Percentiles rank a stretch among this genome's conserved stretches.
Evolutionary conservation across 2,888 invertebrate species (phyloP).

Genomic region (Epirrhoe tristata): DNA sequence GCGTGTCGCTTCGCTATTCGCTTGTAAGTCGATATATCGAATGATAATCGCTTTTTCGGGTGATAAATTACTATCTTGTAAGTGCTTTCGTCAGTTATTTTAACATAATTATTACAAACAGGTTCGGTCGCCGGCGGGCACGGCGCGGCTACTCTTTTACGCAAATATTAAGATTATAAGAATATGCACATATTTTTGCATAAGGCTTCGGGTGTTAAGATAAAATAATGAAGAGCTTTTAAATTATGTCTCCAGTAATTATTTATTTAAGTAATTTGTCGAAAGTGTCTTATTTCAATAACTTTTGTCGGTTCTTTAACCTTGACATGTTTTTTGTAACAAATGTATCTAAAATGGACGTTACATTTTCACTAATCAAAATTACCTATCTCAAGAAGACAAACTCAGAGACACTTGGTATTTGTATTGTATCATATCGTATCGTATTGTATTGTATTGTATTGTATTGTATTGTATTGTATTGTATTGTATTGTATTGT

Average conservation of each 20-base stretch:
- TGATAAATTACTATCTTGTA: slow-evolving; percentile 54
- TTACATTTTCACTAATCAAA: no score
- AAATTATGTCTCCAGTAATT: not conserved
- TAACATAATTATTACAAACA: slow-evolving; percentile 37
- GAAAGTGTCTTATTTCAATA: no score
- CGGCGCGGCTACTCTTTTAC: slow-evolving; percentile 41
- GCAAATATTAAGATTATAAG: slow-evolving; percentile 35
- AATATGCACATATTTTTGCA: slow-evolving; percentile 37
- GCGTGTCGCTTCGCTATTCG: slow-evolving; percentile 54
- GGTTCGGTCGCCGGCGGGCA: slow-evolving; percentile 38
- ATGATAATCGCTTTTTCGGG: slow-evolving; percentile 57
- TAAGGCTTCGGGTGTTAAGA: slow-evolving; percentile 11
- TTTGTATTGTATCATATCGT: no score
- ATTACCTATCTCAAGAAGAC: no score
- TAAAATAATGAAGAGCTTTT: slow-evolving; percentile 7
- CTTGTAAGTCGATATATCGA: slow-evolving; percentile 56
- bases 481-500: no score
- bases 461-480: no score
- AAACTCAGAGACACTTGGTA: no score
- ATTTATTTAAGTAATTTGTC: no score
- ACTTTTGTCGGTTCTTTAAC: no score
- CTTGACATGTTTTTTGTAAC: no score
- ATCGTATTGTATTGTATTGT: no score
- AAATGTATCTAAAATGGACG: no score
- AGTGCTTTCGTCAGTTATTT: slow-evolving; percentile 42